Percentiles rank a stretch among this genome's conserved stretches.
Evolutionary conservation across 2,113 vertebrate species (phyloP).

Genomic region (Gambusia holbrooki): DNA sequence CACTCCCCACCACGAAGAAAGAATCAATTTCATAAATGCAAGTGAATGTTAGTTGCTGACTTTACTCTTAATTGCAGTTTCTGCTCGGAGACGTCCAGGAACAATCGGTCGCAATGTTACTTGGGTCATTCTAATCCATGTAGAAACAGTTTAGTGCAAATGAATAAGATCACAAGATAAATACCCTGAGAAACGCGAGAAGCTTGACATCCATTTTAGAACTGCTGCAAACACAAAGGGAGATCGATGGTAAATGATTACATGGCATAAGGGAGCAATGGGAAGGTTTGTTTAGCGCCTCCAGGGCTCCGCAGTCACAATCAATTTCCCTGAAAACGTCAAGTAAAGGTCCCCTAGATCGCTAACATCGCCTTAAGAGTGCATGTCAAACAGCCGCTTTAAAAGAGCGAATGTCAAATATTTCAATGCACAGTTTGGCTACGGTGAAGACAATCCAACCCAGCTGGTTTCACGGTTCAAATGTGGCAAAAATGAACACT

Average conservation of each 20-base stretch:
- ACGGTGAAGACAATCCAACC: background rate
- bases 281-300: constrained; percentile 50
- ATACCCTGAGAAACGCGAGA: constrained; percentile 40
- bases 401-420: constrained; percentile 8
- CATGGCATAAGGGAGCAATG: constrained; percentile 43
- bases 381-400: constrained; percentile 17
- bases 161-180: background rate
- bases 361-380: constrained; percentile 23
- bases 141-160: background rate
- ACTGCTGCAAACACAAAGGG: constrained; percentile 42
- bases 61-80: too few relatives aligned
- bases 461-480: background rate
- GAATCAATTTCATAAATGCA: too few relatives aligned
- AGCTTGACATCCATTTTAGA: constrained; percentile 38
- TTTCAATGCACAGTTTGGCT: background rate
- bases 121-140: background rate
- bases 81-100: too few relatives aligned
- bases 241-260: constrained; percentile 55
- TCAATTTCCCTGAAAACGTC: constrained; percentile 51
- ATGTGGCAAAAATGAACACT: too few relatives aligned
- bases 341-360: constrained; percentile 22
- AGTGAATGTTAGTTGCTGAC: too few relatives aligned
- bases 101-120: background rate
- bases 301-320: constrained; percentile 42
- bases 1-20: too few relatives aligned